A percentile compares a stretch with the other conserved stretches of the same genome.
These are phyloP conservation scores for Cynopterus sphinx DNA, from an alignment of 2,797 vertebrate species.

Conservation along the genomic window DNA sequence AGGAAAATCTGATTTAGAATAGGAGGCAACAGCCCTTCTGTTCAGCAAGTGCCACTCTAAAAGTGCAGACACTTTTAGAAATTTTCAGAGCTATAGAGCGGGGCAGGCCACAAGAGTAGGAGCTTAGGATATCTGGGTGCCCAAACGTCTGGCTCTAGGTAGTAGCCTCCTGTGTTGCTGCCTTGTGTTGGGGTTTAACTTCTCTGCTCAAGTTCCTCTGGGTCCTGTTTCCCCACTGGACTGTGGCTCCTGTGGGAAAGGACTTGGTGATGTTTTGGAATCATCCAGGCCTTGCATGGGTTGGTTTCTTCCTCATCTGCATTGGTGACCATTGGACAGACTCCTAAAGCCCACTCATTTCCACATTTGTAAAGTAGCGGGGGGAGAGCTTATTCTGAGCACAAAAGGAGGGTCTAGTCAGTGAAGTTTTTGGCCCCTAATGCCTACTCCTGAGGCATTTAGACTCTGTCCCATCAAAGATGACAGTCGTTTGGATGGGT, in stretches of 20 bases:
- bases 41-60: not conserved
- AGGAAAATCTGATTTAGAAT: not conserved
- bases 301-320: not conserved
- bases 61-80: not conserved
- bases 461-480: not conserved
- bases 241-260: not conserved
- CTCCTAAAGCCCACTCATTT: not conserved
- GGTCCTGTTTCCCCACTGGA: not conserved
- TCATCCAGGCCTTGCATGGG: not conserved
- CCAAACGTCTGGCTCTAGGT: not conserved
- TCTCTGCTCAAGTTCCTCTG: not conserved
- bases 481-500: not conserved
- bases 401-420: not conserved
- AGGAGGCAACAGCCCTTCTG: not conserved
- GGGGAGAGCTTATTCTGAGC: not conserved
- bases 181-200: not conserved
- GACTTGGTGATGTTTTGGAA: not conserved
- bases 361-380: too few relatives aligned
- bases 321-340: not conserved
- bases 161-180: not conserved
- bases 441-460: not conserved
- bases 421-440: not conserved
- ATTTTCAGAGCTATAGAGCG: not conserved
- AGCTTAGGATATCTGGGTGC: not conserved
- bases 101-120: not conserved